Evolutionary conservation across 2,888 invertebrate species (phyloP), one percentile per base, ranked within the genome.

Genomic region (Chrysodeixis includens): DNA sequence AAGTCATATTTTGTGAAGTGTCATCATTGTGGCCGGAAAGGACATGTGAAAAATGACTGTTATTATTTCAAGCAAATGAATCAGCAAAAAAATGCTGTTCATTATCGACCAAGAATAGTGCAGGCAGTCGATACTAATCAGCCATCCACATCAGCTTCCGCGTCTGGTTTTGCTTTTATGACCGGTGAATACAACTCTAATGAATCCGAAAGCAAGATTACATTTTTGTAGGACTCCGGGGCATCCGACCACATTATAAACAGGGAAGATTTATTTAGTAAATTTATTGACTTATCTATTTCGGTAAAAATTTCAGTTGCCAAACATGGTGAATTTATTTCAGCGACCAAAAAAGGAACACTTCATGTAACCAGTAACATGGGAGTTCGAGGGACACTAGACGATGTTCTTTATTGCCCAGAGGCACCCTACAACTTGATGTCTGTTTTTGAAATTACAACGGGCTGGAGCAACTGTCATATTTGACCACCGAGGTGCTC

Each of bases 301-400:
- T 84, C 82, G 10, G 16, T 88, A 7, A 80, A 84, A 72, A 87
- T 88, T 30, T 81, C 79, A 54, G 65, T 86, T 51, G 86, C 88
- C 58, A 86, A 85, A 76, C 62, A 76, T 59, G 78, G 73, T 46
- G 52, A 64, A 44, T 84, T 71, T 72, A 78, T 88, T 66, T 62
- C 68, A 61, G 85, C 85, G 5, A 85, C 82, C 32, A 84, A 86
- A 69, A 81, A 66, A 51, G 85, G 85, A 16, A 70, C 69, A 30
- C 63, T 90, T 4, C 63, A 78, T 22, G 78, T 88, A 6, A 74
- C 65, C 10, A 86, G 75, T 58, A 76, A 85, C 54, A 64, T 72
- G 32, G 81, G 81, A 8, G 49, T 79, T 7, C 44, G 26, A 12
- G 84, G 78, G 44, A 12, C 40, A 8, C 30, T 79, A 49, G 65